phyloP scores from a whole-genome alignment of 2,797 vertebrate genomes.

The Kryptopterus vitreolus region DNA sequence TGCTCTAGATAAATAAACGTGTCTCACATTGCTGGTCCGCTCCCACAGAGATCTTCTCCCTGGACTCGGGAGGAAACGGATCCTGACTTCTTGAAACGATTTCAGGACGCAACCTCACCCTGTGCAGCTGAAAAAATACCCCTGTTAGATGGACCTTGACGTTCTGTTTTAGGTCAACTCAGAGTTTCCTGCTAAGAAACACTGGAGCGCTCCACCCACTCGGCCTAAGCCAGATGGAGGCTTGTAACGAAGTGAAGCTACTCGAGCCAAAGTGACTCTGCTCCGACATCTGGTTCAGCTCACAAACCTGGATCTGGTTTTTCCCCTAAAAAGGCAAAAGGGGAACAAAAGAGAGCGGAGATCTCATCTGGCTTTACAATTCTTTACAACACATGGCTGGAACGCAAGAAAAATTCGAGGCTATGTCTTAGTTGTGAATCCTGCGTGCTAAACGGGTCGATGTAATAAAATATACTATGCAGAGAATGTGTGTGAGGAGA shows the following conservation, averaged over 20 bases:
- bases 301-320: slow-evolving; percentile 25
- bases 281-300: slow-evolving; percentile 52
- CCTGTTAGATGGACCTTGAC: slow-evolving; percentile 63
- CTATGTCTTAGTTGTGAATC: neutral
- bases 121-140: slow-evolving; percentile 77
- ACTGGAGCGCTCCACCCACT: slow-evolving; percentile 62
- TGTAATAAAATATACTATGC: neutral
- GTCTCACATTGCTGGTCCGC: slow-evolving; percentile 26
- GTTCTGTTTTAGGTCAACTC: slow-evolving; percentile 68
- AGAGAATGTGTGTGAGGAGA: neutral
- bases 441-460: neutral
- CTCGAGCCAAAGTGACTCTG: slow-evolving; percentile 27
- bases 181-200: slow-evolving; percentile 66
- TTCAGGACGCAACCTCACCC: slow-evolving; percentile 54
- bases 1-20: slow-evolving; percentile 43
- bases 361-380: neutral
- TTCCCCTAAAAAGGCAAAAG: slow-evolving; percentile 46
- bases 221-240: slow-evolving; percentile 58
- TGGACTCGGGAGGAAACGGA: slow-evolving; percentile 52
- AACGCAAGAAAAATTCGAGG: neutral
- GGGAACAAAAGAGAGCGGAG: slow-evolving; percentile 14
- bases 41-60: slow-evolving; percentile 46
- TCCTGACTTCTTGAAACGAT: slow-evolving; percentile 63
- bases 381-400: neutral
- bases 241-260: slow-evolving; percentile 40